Conservation (phyloP, 1,140 invertebrate genomes). For the Patella vulgata region DNA sequence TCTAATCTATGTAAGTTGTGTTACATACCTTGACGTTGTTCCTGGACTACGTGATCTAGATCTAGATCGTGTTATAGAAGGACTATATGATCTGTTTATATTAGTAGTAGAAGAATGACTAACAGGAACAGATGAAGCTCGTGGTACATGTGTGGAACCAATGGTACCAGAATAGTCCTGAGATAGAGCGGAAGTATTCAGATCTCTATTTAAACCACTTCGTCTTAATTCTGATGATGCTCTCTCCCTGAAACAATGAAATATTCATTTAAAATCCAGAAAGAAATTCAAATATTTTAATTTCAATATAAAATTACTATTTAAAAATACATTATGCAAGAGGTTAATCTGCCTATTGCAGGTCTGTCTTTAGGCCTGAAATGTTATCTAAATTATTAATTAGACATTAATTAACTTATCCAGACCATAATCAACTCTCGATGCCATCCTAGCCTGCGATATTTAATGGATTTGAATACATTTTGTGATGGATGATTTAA, state of each 20-base stretch:
- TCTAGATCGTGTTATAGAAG: constrained; percentile 19
- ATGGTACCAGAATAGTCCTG: neutral
- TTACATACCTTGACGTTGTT: too few relatives aligned
- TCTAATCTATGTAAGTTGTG: too few relatives aligned
- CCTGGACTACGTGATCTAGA: constrained; percentile 44
- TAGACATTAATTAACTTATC: too few relatives aligned
- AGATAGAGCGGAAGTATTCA: neutral
- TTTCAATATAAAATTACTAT: constrained; percentile 3
- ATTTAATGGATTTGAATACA: too few relatives aligned
- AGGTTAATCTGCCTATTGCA: too few relatives aligned
- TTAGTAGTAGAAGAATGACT: neutral
- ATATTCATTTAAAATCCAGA: neutral
- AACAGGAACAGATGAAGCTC: too few relatives aligned
- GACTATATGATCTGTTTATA: constrained; percentile 28
- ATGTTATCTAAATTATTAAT: too few relatives aligned
- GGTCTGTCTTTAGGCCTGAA: too few relatives aligned
- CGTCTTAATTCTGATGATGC: constrained; percentile 58
- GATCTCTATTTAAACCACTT: constrained; percentile 43
- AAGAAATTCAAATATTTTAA: constrained; percentile 8
- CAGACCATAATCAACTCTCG: too few relatives aligned
- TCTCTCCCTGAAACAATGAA: constrained; percentile 41
- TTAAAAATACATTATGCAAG: too few relatives aligned
- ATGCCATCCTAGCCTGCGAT: too few relatives aligned
- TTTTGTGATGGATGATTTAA: too few relatives aligned
- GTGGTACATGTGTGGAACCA: neutral